These are phyloP conservation scores for Cylindroiulus punctatus DNA, from an alignment of 2,888 invertebrate species.

Conservation along the genomic window DNA sequence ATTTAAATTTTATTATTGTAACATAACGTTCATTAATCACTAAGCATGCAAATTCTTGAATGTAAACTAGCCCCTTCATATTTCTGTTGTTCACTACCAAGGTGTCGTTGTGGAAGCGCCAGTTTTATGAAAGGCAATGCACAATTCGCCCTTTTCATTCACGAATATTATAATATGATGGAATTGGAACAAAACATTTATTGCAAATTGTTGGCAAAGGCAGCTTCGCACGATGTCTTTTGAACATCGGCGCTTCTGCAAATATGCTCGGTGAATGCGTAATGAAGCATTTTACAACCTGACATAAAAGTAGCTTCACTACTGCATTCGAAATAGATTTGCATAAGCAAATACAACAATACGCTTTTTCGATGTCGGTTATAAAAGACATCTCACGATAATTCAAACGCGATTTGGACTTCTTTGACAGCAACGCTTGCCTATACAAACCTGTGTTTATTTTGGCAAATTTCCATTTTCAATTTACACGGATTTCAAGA, in stretches of 20 bases:
- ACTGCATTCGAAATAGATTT: background rate
- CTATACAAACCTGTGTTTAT: background rate
- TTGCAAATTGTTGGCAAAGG: background rate
- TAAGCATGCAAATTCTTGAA: too few species aligned
- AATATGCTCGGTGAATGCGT: background rate
- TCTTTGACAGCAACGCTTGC: background rate
- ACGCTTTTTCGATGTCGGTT: background rate
- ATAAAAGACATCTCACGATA: background rate
- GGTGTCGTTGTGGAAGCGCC: too few species aligned
- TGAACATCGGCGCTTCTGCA: background rate
- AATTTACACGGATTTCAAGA: background rate
- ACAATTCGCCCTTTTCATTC: background rate
- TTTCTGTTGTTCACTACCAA: too few species aligned
- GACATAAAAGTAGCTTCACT: background rate
- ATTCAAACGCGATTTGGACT: background rate
- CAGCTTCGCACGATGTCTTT: too few species aligned
- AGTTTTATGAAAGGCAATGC: background rate
- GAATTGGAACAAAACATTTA: background rate
- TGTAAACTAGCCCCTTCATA: too few species aligned
- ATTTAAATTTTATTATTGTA: too few species aligned
- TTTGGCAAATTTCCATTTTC: slow-evolving; percentile 8
- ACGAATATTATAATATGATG: background rate
- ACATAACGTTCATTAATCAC: too few species aligned
- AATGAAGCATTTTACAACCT: slow-evolving; percentile 2
- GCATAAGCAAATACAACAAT: background rate